Base-by-base conservation (phyloP, 2,797 vertebrate genomes). In the Hypotaenidia okinawae region DNA sequence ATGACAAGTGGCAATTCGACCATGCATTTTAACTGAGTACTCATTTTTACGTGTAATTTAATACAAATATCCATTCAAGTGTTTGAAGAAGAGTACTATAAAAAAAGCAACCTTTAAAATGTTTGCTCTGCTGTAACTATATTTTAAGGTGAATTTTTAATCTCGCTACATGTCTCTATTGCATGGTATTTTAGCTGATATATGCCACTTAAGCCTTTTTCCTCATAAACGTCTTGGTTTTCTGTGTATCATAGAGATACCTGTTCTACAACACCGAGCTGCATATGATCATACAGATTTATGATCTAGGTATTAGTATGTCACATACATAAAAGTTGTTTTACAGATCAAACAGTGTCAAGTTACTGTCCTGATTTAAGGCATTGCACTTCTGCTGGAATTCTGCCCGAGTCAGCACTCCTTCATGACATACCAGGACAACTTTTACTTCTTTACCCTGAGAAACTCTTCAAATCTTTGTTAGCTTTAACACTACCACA, bases 21-120 rank as follows among this genome's bases (percentile, higher is more conserved):
- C 28, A 16, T 32, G 33, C 30, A 37, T 89, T 90, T 87, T 84
- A 90, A 79, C 37, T 59, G 66, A 78, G 17, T 67, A 28, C 35
- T 89, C 28, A 37, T 45, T 94, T 94, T 90, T 55, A 88, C 41
- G 69, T 82, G 16, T 51, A 57, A 82, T 87, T 94, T 79, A 5
- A 61, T 49, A 41, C 59, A 35, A 85, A 33, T 57, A 73, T 32
- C 59, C 24, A 45, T 49, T 89, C 41, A 27, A 90, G 57, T 61
- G 16, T 84, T 93, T 89, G 73, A 92, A 90, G 39, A 9, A 72
- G 16, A 68, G 15, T 66, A 45, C 9, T 86, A 15, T 28, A 30
- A 16, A 86, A 86, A 35, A 10, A 66, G 19, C 14, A 90, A 30
- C 32, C 27, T 79, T 94, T 75, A 76, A 79, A 90, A 69, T 93